These are phyloP conservation scores for Drosophila pachea DNA, from an alignment of 1,140 invertebrate species.

Conservation along the genomic window DNA sequence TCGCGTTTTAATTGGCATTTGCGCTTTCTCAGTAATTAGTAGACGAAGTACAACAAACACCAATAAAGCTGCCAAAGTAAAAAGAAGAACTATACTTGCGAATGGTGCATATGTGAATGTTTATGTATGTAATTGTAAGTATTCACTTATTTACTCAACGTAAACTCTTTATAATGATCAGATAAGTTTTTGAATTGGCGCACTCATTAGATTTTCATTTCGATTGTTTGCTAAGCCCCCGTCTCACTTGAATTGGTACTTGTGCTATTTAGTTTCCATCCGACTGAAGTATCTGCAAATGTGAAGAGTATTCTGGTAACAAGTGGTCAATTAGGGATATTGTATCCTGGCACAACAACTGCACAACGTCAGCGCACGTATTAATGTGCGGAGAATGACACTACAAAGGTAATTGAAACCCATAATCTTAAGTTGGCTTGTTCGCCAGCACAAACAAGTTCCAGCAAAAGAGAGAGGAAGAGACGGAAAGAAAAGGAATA, in stretches of 20 bases:
- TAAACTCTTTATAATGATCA: too few species aligned
- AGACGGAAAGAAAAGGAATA: conserved; percentile 11
- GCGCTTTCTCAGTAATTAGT: too few species aligned
- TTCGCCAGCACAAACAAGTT: conserved; percentile 9
- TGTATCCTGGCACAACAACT: conserved; percentile 10
- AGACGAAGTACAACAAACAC: too few species aligned
- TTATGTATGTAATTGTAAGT: too few species aligned
- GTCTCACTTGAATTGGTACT: background rate
- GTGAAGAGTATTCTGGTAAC: conserved; percentile 4
- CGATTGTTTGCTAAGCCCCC: background rate
- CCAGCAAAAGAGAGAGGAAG: background rate
- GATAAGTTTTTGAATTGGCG: background rate
- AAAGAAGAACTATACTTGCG: too few species aligned
- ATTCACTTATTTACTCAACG: too few species aligned
- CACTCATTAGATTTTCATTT: background rate
- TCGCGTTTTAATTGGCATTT: too few species aligned
- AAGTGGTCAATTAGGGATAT: conserved; percentile 14
- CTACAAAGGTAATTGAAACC: conserved; percentile 60
- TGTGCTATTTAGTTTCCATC: background rate
- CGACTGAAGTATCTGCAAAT: background rate
- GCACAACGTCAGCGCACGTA: conserved; percentile 8
- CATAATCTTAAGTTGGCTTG: conserved; percentile 51
- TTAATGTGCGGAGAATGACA: conserved; percentile 14
- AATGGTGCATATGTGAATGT: too few species aligned
- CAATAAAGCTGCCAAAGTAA: too few species aligned